phyloP scores from a whole-genome alignment of 1,140 invertebrate genomes.

The Drosophila cardini region DNA sequence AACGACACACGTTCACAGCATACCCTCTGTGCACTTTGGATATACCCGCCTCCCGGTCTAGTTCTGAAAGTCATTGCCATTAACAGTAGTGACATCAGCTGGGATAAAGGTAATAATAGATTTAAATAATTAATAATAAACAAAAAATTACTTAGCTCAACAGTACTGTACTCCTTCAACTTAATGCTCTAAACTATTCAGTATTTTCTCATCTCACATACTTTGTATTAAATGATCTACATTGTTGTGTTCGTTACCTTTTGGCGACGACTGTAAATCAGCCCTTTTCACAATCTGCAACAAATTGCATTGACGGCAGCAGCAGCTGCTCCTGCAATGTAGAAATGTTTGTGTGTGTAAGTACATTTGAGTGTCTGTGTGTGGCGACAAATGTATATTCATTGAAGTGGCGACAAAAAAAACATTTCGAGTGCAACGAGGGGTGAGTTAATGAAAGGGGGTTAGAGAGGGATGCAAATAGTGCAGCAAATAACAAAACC shows the following conservation, averaged over 20 bases:
- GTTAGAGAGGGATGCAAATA: conserved; percentile 56
- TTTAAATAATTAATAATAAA: too few relatives aligned
- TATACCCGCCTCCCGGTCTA: neutral
- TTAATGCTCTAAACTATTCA: too few relatives aligned
- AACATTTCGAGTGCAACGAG: conserved; percentile 34
- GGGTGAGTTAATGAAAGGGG: conserved; percentile 31
- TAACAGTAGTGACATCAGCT: conserved; percentile 4
- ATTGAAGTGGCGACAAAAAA: conserved; percentile 40
- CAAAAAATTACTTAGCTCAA: too few relatives aligned
- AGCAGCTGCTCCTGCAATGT: conserved; percentile 34
- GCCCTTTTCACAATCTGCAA: conserved; percentile 12
- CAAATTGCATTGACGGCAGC: conserved; percentile 39
- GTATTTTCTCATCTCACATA: neutral
- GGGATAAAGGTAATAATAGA: too few relatives aligned
- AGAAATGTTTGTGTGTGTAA: neutral
- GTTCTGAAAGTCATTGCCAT: conserved; percentile 42
- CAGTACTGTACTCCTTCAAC: too few relatives aligned
- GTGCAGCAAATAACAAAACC: conserved; percentile 55
- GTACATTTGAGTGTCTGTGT: neutral
- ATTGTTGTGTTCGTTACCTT: neutral
- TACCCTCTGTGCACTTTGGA: neutral
- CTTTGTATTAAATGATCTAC: neutral
- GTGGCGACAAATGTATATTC: conserved; percentile 20
- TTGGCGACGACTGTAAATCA: conserved; percentile 8
- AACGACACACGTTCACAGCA: conserved; percentile 12